These are phyloP conservation scores for Catharus minimus DNA, from an alignment of 2,113 vertebrate species.

Conservation along the genomic window DNA sequence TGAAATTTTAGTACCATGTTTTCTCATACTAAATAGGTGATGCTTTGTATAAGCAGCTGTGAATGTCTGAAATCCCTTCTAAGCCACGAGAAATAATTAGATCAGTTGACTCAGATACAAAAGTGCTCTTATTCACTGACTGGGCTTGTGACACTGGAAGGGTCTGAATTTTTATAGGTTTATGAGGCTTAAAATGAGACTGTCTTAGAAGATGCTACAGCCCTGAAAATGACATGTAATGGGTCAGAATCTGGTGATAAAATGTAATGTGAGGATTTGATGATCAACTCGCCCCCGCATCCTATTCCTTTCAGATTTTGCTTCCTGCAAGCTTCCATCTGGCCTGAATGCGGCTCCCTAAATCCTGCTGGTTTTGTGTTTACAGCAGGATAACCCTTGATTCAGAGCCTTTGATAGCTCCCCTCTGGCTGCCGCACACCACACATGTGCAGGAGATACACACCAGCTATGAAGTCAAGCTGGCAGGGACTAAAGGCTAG, in stretches of 20 bases:
- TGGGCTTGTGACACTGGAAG: neutral
- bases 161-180: neutral
- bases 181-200: neutral
- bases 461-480: neutral
- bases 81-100: slow-evolving; percentile 30
- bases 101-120: slow-evolving; percentile 21
- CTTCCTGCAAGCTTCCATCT: neutral
- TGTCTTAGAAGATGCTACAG: neutral
- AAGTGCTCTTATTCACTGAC: neutral
- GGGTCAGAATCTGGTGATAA: neutral
- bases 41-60: neutral
- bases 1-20: neutral
- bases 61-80: neutral
- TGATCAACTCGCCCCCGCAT: neutral
- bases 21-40: neutral
- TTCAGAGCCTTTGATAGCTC: neutral
- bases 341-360: neutral
- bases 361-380: neutral
- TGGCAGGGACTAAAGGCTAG: neutral
- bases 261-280: neutral
- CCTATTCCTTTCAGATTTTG: neutral
- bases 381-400: neutral
- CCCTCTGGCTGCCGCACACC: neutral
- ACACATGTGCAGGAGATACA: neutral
- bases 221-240: neutral